Conservation (phyloP, 2,797 vertebrate species). For the Chiroxiphia lanceolata region DNA sequence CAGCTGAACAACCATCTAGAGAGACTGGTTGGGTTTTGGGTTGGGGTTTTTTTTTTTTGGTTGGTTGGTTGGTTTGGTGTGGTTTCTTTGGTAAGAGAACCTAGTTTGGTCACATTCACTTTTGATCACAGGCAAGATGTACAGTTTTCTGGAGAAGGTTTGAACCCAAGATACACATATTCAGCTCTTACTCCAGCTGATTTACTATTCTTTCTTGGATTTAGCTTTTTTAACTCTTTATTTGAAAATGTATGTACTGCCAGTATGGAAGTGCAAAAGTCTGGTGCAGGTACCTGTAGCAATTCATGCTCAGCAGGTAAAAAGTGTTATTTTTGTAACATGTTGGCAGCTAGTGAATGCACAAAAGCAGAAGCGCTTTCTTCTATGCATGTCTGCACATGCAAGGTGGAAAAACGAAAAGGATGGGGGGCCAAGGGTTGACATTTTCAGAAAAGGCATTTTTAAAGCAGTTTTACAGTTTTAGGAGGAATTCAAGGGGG, state of each 20-base stretch:
- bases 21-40: not conserved
- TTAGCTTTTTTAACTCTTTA: not conserved
- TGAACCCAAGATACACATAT: not conserved
- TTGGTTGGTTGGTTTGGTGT: not conserved
- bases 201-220: not conserved
- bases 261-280: not conserved
- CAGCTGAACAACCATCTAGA: slow-evolving; percentile 62
- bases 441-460: not conserved
- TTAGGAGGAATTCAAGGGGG: not conserved
- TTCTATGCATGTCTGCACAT: not conserved
- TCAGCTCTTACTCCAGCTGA: not conserved
- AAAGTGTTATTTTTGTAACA: not conserved
- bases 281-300: not conserved
- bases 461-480: not conserved
- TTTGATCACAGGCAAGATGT: slow-evolving; percentile 20
- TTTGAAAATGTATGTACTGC: not conserved
- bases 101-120: slow-evolving; percentile 20
- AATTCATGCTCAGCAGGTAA: not conserved
- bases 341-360: not conserved
- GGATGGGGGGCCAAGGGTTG: fast-evolving
- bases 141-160: not conserved
- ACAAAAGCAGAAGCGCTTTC: not conserved
- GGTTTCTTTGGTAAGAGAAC: not conserved
- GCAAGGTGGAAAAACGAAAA: not conserved
- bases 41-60: not conserved